Evolutionary conservation across 1,140 invertebrate species (phyloP).

Genomic region (Charaxes varanes): DNA sequence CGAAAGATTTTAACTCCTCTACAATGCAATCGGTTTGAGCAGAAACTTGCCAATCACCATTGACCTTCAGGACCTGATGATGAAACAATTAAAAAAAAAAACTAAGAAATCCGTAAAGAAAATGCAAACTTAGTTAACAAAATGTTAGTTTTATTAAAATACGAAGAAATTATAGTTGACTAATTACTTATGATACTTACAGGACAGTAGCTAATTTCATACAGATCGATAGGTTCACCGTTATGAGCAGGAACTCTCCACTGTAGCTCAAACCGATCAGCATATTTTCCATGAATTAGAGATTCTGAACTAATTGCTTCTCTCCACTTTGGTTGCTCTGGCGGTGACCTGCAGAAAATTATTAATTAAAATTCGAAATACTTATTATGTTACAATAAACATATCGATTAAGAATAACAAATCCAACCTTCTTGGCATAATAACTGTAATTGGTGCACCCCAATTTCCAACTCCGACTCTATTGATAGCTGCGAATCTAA

Average conservation of each 20-base stretch:
- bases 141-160: too few species aligned
- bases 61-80: constrained; percentile 73
- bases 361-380: constrained; percentile 7
- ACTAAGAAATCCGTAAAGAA: too few species aligned
- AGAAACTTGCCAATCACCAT: constrained; percentile 77
- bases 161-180: background rate
- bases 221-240: constrained; percentile 89
- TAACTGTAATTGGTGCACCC: constrained; percentile 74
- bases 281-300: constrained; percentile 74
- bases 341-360: constrained; percentile 44
- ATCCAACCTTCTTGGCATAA: constrained; percentile 73
- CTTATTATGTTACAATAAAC: background rate
- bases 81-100: background rate
- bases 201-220: constrained; percentile 86
- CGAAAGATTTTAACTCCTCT: constrained; percentile 74
- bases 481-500: constrained; percentile 89
- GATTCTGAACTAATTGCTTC: constrained; percentile 56
- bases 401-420: background rate
- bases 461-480: constrained; percentile 87
- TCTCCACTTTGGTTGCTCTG: constrained; percentile 65
- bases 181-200: constrained; percentile 73
- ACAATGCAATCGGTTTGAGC: constrained; percentile 75
- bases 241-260: constrained; percentile 91
- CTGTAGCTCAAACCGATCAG: constrained; percentile 84
- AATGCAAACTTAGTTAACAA: too few species aligned